Conservation (phyloP, 1,140 invertebrate genomes). For the Stratiolaelaps scimitus region DNA sequence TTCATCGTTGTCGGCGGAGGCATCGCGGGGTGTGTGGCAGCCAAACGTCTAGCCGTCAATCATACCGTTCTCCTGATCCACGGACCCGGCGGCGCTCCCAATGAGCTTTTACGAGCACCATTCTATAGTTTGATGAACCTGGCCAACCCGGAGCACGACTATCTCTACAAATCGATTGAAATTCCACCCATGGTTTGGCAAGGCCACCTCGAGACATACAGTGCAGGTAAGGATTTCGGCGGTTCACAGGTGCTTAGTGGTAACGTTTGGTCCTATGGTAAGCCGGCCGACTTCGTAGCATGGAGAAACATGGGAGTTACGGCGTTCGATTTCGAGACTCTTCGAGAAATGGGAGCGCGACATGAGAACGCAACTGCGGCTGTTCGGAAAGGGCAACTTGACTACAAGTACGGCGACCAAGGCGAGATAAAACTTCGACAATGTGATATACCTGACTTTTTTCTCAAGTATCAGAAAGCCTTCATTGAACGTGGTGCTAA, state of each 20-base stretch:
- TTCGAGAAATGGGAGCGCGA: too few species aligned
- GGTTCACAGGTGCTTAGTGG: background rate
- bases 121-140: background rate
- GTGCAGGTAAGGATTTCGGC: background rate
- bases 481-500: too few species aligned
- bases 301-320: background rate
- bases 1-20: constrained; percentile 39
- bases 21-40: constrained; percentile 45
- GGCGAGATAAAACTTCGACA: too few species aligned
- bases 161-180: background rate
- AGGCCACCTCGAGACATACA: background rate
- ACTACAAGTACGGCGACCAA: too few species aligned
- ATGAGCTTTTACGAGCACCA: background rate
- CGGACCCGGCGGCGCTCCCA: constrained; percentile 53
- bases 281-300: background rate
- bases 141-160: background rate
- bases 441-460: too few species aligned
- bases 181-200: background rate
- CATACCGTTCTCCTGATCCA: constrained; percentile 36
- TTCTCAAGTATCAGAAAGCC: too few species aligned
- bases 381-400: too few species aligned
- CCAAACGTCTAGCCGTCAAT: constrained; percentile 42
- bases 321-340: too few species aligned
- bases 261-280: background rate
- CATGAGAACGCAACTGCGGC: too few species aligned